Evolutionary conservation across 2,888 invertebrate species (phyloP).

Genomic region (Ornithoptera priamus): DNA sequence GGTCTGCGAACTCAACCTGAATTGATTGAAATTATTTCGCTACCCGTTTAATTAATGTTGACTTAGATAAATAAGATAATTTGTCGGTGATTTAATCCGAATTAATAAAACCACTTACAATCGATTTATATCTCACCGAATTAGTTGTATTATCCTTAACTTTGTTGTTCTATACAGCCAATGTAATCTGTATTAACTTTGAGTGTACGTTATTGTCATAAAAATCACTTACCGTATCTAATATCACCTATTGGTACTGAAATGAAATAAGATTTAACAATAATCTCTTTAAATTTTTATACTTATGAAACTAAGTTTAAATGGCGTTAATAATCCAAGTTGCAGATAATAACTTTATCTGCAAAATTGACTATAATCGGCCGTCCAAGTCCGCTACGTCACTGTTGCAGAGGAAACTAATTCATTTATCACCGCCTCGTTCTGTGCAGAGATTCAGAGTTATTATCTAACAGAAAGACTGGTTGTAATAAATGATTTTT

Average conservation of each 20-base stretch:
- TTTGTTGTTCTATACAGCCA: background rate
- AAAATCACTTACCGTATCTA: too few relatives aligned
- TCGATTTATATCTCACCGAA: constrained; percentile 1
- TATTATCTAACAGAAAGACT: constrained; percentile 20
- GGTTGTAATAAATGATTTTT: constrained; percentile 13
- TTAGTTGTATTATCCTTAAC: background rate
- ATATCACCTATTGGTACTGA: too few relatives aligned
- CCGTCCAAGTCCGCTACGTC: constrained; percentile 16
- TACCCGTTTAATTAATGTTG: constrained; percentile 13
- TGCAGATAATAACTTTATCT: constrained; percentile 23
- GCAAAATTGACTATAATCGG: constrained; percentile 23
- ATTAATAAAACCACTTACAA: constrained; percentile 11
- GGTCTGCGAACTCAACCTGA: constrained; percentile 14
- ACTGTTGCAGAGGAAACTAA: constrained; percentile 17
- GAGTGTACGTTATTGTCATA: too few relatives aligned
- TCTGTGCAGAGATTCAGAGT: constrained; percentile 18
- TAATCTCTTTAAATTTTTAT: background rate
- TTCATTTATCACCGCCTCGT: constrained; percentile 25
- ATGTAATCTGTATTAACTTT: too few relatives aligned
- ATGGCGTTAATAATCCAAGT: constrained; percentile 3
- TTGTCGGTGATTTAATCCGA: background rate
- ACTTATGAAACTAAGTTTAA: background rate
- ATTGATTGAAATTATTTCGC: constrained; percentile 16
- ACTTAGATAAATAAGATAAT: constrained; percentile 14
- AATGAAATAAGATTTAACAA: background rate